A percentile compares a stretch with the other conserved stretches of the same genome.
Evolutionary conservation across 2,797 vertebrate genomes (phyloP).

Genomic region (Aselliscus stoliczkanus): DNA sequence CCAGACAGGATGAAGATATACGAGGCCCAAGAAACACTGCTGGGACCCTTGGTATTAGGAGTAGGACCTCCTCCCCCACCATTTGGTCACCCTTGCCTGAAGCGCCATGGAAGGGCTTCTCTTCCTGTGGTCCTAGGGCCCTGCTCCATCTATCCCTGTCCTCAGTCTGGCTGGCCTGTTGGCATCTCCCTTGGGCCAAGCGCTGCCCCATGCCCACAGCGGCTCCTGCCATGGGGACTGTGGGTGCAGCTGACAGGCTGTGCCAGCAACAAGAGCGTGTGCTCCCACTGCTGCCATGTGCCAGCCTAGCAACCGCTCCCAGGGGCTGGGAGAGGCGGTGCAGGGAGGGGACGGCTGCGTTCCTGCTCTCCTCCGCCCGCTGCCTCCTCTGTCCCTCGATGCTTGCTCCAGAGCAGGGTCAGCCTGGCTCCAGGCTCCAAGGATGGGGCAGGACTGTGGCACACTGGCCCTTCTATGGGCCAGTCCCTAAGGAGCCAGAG

Average conservation of each 20-base stretch:
- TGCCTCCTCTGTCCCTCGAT: background rate
- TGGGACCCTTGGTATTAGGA: background rate
- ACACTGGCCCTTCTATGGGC: background rate
- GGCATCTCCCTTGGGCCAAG: background rate
- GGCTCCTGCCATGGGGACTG: background rate
- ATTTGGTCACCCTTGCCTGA: background rate
- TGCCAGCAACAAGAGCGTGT: background rate
- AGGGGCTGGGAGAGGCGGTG: background rate
- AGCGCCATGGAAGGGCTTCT: background rate
- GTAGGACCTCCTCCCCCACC: rapidly evolving
- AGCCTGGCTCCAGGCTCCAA: background rate
- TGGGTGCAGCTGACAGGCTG: slow-evolving; percentile 27
- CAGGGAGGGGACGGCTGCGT: background rate
- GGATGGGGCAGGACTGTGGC: background rate
- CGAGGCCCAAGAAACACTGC: background rate
- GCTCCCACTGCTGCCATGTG: background rate
- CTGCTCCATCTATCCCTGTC: background rate
- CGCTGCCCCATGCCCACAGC: background rate
- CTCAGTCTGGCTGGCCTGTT: background rate
- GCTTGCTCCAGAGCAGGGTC: background rate
- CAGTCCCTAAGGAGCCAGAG: background rate
- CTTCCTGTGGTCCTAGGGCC: background rate
- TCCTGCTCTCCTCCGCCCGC: rapidly evolving
- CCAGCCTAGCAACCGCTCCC: slow-evolving; percentile 39
- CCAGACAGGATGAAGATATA: background rate